Conservation (phyloP, 2,888 invertebrate species). For the Dolomedes plantarius region DNA sequence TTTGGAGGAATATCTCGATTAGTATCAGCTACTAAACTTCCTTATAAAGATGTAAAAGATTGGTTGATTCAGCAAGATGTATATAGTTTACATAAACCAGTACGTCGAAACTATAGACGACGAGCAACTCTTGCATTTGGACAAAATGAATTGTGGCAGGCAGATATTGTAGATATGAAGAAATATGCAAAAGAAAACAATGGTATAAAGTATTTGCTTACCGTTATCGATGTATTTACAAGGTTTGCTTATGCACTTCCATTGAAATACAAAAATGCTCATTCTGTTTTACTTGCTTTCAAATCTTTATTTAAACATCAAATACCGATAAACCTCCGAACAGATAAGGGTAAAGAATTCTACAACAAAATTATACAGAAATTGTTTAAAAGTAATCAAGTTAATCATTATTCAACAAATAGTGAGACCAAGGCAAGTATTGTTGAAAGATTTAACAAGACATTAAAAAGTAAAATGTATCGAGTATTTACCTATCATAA, state of each 20-base stretch:
- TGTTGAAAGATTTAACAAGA: constrained; percentile 75
- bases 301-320: constrained; percentile 47
- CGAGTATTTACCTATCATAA: not conserved
- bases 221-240: constrained; percentile 65
- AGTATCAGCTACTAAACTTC: not conserved
- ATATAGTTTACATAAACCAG: constrained; percentile 13
- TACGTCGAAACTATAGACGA: constrained; percentile 20
- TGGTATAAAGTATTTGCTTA: constrained; percentile 18
- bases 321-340: constrained; percentile 70
- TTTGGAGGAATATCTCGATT: constrained; percentile 8
- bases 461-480: constrained; percentile 73
- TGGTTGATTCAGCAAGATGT: not conserved
- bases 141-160: constrained; percentile 15
- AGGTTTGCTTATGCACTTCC: constrained; percentile 73
- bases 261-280: constrained; percentile 73
- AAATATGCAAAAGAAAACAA: not conserved
- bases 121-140: constrained; percentile 13
- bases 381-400: constrained; percentile 62
- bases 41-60: not conserved
- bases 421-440: constrained; percentile 75
- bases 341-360: constrained; percentile 74
- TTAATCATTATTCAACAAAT: constrained; percentile 73
- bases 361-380: constrained; percentile 57
- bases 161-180: constrained; percentile 16
- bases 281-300: constrained; percentile 63